A percentile compares a stretch with the other conserved stretches of the same genome.
phyloP scores from a whole-genome alignment of 92 coral and sea anemone species.

The Siderastrea siderea region DNA sequence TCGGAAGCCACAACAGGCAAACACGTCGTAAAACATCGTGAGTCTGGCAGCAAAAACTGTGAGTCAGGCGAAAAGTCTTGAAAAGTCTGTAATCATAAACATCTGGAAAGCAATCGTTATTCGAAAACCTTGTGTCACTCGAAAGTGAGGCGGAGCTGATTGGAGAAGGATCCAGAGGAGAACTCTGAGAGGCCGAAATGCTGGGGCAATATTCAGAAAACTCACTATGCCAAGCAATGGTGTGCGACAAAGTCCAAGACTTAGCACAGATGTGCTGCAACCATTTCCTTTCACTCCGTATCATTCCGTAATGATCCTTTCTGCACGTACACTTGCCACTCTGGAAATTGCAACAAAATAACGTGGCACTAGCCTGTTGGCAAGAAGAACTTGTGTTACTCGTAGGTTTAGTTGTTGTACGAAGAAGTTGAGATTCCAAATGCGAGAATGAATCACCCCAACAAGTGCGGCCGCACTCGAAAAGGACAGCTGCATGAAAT shows the following conservation, averaged over 20 bases:
- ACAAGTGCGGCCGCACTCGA: conserved; percentile 40
- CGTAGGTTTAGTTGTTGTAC: not conserved
- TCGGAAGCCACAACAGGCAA: not conserved
- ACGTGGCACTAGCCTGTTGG: conserved; percentile 11
- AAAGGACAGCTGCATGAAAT: conserved; percentile 38
- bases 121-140: conserved; percentile 3
- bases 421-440: conserved; percentile 29
- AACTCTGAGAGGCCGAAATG: conserved; percentile 3
- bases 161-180: conserved; percentile 3
- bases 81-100: conserved; percentile 7
- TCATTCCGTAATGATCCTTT: conserved; percentile 35
- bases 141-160: conserved; percentile 26
- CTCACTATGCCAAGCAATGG: conserved; percentile 21
- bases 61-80: conserved; percentile 25
- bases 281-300: conserved; percentile 27
- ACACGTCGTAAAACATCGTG: not conserved
- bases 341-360: conserved; percentile 40
- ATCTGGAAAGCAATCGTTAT: conserved; percentile 10
- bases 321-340: conserved; percentile 33
- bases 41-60: not conserved
- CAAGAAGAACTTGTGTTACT: not conserved
- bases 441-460: conserved; percentile 34
- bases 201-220: conserved; percentile 31
- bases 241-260: conserved; percentile 19
- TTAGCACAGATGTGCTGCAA: conserved; percentile 48